Conservation (phyloP, 1,140 invertebrate species). For the Hycleus cichorii region DNA sequence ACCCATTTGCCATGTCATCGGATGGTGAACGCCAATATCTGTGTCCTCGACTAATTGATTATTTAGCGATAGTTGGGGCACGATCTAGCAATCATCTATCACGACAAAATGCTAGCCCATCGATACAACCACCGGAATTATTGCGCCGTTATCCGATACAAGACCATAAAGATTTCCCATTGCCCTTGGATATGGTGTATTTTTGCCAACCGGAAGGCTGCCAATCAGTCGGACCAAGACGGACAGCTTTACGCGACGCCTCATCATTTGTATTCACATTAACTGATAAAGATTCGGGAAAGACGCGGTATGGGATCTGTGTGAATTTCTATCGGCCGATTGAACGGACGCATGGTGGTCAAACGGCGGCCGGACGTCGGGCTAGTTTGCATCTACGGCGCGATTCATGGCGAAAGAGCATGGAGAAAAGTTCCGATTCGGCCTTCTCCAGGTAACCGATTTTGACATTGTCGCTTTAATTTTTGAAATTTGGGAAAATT, state of each 20-base stretch:
- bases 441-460: conserved; percentile 75
- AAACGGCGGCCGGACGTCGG: conserved; percentile 29
- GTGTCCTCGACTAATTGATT: conserved; percentile 84
- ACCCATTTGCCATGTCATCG: conserved; percentile 27
- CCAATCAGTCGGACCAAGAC: conserved; percentile 78
- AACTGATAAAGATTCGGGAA: conserved; percentile 97
- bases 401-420: conserved; percentile 81
- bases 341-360: conserved; percentile 46
- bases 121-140: conserved; percentile 58
- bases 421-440: conserved; percentile 85
- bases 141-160: conserved; percentile 94
- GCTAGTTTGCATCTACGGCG: conserved; percentile 57
- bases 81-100: conserved; percentile 62
- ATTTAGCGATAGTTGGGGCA: conserved; percentile 92
- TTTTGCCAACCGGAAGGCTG: conserved; percentile 99
- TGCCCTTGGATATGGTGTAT: conserved; percentile 96
- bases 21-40: conserved; percentile 72
- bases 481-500: conserved; percentile 6
- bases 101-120: conserved; percentile 54
- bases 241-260: conserved; percentile 77
- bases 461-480: too few species aligned
- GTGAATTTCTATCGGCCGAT: conserved; percentile 96
- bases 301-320: conserved; percentile 82
- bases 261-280: conserved; percentile 97
- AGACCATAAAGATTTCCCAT: conserved; percentile 95